Percentiles rank a stretch among this genome's conserved stretches.
These are phyloP conservation scores for Syncerus caffer DNA, from an alignment of 2,797 vertebrate genomes.

Conservation along the genomic window DNA sequence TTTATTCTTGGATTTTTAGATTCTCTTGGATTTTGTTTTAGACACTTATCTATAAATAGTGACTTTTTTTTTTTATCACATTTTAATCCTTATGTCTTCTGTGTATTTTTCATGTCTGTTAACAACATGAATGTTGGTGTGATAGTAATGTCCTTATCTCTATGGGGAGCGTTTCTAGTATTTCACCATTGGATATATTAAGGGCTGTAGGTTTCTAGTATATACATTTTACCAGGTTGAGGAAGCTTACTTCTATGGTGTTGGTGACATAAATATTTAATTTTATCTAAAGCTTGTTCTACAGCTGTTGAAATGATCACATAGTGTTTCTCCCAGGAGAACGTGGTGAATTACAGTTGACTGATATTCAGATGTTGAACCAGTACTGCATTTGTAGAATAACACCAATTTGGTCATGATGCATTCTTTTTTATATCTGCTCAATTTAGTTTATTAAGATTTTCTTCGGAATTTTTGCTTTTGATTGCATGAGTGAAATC, in stretches of 20 bases:
- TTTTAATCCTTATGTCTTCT: not conserved
- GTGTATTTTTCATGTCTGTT: not conserved
- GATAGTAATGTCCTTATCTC: not conserved
- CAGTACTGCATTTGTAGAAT: not conserved
- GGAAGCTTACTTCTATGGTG: not conserved
- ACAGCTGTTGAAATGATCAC: not conserved
- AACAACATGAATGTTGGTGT: not conserved
- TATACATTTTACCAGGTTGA: not conserved
- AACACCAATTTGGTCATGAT: not conserved
- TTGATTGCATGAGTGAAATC: not conserved
- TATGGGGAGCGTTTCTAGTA: not conserved
- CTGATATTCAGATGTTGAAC: not conserved
- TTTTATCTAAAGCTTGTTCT: not conserved
- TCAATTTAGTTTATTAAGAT: not conserved
- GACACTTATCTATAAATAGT: not conserved
- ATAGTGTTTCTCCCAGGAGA: not conserved
- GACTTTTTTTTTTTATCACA: not conserved
- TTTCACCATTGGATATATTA: not conserved
- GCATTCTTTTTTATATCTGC: not conserved
- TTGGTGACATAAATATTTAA: not conserved
- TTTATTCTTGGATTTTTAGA: not conserved
- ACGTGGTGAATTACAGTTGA: not conserved
- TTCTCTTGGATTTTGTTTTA: slow-evolving; percentile 18
- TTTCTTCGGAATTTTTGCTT: not conserved
- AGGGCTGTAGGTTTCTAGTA: not conserved